Percentiles rank a stretch among this genome's conserved stretches.
Conservation (phyloP, 2,113 vertebrate species). For the Myocastor coypus region DNA sequence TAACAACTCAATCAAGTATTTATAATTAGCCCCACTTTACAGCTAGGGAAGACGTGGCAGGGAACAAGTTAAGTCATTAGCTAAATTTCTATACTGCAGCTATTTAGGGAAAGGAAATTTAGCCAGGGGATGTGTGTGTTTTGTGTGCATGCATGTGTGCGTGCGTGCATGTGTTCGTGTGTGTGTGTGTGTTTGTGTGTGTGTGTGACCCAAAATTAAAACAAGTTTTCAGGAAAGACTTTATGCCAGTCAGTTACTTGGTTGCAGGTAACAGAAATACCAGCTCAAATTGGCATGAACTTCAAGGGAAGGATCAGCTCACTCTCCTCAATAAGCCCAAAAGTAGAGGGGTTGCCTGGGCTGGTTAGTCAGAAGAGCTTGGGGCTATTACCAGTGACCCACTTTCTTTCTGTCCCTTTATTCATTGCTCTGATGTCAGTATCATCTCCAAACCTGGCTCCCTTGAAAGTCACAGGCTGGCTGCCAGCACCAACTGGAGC, state of each 20-base stretch:
- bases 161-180: too few relatives aligned
- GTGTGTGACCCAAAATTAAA: neutral
- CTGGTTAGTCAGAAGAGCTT: neutral
- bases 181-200: too few relatives aligned
- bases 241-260: neutral
- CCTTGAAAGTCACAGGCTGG: neutral
- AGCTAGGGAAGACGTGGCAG: neutral
- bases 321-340: neutral
- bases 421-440: neutral
- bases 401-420: neutral
- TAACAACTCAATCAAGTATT: neutral
- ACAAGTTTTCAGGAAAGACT: neutral
- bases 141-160: too few relatives aligned
- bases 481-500: neutral
- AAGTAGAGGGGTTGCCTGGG: neutral
- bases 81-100: neutral
- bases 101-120: neutral
- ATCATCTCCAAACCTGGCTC: neutral
- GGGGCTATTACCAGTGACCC: neutral
- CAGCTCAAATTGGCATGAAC: neutral
- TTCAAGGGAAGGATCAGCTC: neutral
- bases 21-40: conserved; percentile 39
- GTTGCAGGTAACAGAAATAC: neutral
- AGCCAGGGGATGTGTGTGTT: neutral
- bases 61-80: neutral